Conservation (phyloP, 2,888 invertebrate genomes). For the Gortyna flavago region DNA sequence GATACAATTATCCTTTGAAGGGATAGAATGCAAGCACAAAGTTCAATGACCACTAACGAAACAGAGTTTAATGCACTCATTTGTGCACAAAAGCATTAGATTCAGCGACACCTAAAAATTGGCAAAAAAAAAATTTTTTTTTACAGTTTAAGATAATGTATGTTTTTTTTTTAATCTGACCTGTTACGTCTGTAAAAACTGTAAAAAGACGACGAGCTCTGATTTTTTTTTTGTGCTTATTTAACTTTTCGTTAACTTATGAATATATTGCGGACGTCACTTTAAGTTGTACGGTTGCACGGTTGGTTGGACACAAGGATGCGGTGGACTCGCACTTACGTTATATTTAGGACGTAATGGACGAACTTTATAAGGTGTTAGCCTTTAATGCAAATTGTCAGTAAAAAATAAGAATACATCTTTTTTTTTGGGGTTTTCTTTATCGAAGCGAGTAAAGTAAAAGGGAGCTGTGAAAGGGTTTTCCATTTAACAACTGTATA, state of each 20-base stretch:
- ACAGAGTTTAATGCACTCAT: constrained; percentile 21
- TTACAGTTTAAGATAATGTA: constrained; percentile 8
- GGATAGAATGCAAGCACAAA: constrained; percentile 11
- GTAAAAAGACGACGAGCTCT: background rate
- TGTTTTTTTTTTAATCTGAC: background rate
- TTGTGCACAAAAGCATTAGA: constrained; percentile 22
- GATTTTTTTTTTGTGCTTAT: background rate
- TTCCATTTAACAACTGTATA: background rate
- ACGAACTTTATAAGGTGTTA: too few species aligned
- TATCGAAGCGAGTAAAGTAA: background rate
- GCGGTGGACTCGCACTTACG: background rate
- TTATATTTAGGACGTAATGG: background rate
- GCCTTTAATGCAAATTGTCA: background rate
- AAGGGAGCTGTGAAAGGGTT: background rate
- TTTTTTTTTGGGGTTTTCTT: background rate
- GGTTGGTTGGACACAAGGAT: constrained; percentile 17
- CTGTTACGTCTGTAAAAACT: constrained; percentile 1
- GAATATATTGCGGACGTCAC: background rate
- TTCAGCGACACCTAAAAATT: constrained; percentile 23
- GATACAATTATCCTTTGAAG: constrained; percentile 12
- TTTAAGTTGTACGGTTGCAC: background rate
- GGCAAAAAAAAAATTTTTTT: constrained; percentile 18
- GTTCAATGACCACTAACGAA: constrained; percentile 27
- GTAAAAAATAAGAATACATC: background rate
- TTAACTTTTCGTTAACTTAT: background rate